phyloP scores from a whole-genome alignment of 2,797 vertebrate species.

The Lepus oiostolus region DNA sequence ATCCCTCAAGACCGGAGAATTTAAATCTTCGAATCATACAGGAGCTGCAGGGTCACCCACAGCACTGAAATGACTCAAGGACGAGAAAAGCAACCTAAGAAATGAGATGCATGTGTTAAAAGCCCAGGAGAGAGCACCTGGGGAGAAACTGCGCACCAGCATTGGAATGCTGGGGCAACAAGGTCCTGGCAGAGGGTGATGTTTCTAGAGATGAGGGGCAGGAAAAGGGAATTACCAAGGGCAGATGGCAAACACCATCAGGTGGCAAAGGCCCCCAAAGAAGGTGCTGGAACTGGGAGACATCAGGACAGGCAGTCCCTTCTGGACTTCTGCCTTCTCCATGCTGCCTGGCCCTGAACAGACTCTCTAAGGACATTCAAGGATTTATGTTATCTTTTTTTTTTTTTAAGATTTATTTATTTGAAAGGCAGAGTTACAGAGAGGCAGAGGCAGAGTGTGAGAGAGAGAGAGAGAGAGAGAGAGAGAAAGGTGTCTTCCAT shows the following conservation, averaged over 20 bases:
- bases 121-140: neutral
- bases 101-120: neutral
- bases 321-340: neutral
- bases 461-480: no score
- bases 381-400: neutral
- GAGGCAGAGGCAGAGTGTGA: no score
- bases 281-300: neutral
- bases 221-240: neutral
- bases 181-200: neutral
- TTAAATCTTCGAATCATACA: neutral
- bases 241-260: neutral
- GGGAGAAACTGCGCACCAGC: neutral
- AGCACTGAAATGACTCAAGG: slow-evolving; percentile 29
- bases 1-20: neutral
- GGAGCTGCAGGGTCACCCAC: slow-evolving; percentile 24
- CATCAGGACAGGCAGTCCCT: neutral
- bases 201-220: neutral
- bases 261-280: neutral
- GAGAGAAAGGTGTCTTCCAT: no score
- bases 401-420: no score
- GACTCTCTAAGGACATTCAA: neutral
- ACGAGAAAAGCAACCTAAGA: slow-evolving; percentile 37
- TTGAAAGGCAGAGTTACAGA: no score
- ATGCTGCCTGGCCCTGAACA: neutral
- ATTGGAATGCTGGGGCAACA: neutral